Base-by-base conservation (phyloP, 2,113 vertebrate genomes). In the Indri indri region DNA sequence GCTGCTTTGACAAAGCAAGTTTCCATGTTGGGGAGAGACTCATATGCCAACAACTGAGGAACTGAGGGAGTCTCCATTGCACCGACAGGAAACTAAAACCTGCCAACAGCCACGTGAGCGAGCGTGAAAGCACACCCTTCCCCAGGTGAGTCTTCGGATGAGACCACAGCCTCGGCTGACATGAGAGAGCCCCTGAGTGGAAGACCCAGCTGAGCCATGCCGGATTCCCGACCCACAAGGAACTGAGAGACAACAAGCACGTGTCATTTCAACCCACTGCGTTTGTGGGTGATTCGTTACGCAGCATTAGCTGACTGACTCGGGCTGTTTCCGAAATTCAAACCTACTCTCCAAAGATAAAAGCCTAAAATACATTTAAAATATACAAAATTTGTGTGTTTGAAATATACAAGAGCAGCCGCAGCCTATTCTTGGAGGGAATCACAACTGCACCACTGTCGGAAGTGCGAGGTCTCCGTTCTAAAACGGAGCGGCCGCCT, bases 361-460 rank as follows among this genome's bases (percentile, higher is more conserved):
- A 45, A 73, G 17, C 8, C 40, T 37, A n/a, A 82, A 52, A 83
- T 45, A 17, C 27, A 34, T 57, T 65, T 11, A 14, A 70, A 54
- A 82, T 11, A 86, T 22, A 57, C 25, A 86, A 18, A 18, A 66
- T 25, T 4, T 57, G 57, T 6, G 30, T 11, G 6, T 30, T 34
- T 61, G 74, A 47, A 86, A 73, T 71, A 70, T 0, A 76, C 12
- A n/a, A 47, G 34, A 84, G 70, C 61, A 40, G 63, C 1, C 18
- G 59, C 59, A 16, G 83, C 32, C 59, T n/a, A 14, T 66, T 32
- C 40, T 8, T 6, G 12, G 70, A 88, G 57, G 23, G 20, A 2
- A 8, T 6, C 50, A 30, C 57, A 3, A 6, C 0, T 1, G 8
- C 8, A 23, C 30, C 9, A 6, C 9, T 4, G 34, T 27, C 6